Percentiles rank a stretch among this genome's conserved stretches.
Conservation (phyloP, 2,888 invertebrate genomes). For the Villa cingulata region DNA sequence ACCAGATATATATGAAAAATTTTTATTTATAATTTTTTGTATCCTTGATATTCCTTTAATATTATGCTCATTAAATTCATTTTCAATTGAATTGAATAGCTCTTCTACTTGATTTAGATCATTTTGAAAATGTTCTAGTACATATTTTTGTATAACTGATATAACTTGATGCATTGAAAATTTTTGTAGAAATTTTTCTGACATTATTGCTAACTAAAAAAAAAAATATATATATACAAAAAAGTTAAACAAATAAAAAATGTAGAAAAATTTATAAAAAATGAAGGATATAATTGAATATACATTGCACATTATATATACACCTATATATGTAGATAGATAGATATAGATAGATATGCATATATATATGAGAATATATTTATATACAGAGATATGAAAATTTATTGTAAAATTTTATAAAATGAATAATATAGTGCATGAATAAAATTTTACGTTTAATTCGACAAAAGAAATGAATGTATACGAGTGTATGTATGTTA, state of each 20-base stretch:
- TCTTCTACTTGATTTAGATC: constrained; percentile 29
- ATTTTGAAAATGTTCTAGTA: constrained; percentile 35
- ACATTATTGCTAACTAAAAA: constrained; percentile 38
- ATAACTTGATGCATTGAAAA: constrained; percentile 41
- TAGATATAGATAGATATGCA: too few species aligned
- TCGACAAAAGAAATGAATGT: too few species aligned
- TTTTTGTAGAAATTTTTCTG: constrained; percentile 41
- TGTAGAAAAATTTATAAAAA: not conserved
- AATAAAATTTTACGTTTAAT: too few species aligned
- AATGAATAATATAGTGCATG: too few species aligned
- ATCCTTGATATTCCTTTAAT: constrained; percentile 17
- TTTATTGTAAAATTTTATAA: too few species aligned
- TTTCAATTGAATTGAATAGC: constrained; percentile 9
- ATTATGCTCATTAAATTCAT: constrained; percentile 11
- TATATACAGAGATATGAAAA: too few species aligned
- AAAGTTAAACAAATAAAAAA: not conserved
- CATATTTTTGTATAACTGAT: constrained; percentile 37
- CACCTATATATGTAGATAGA: too few species aligned
- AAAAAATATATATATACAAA: not conserved
- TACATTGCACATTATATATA: too few species aligned
- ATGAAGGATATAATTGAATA: not conserved
- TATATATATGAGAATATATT: too few species aligned
- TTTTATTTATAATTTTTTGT: too few species aligned
- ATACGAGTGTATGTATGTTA: too few species aligned
- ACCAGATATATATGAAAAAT: constrained; percentile 55